Evolutionary conservation across 2,113 vertebrate genomes (phyloP), one percentile per base, ranked within the genome.

Genomic region (Sapajus apella): DNA sequence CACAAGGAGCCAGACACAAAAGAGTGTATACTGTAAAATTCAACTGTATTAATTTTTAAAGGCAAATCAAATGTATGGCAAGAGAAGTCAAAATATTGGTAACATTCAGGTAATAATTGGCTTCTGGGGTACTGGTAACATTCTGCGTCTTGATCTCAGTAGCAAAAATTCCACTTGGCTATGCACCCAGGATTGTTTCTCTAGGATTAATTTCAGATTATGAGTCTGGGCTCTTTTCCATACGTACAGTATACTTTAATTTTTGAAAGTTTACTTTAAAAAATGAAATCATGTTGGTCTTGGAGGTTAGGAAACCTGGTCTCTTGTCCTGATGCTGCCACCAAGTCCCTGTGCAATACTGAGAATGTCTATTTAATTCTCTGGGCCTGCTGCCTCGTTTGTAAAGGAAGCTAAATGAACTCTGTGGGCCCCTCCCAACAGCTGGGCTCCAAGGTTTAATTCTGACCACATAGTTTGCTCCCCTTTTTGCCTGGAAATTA

Each of bases 231-330:
- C 4, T 80, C 58, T 89, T 92, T 84, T 47, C 75, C 25, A 43
- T 91, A 40, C 13, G 40, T 40, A 47, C 21, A 23, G n/a, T 32
- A 77, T 64, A 56, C 8, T 86, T 94, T 35, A n/a, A 87, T 76
- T 91, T 95, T 72, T 18, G 43, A 68, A 95, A 56, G 32, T 76
- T 90, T 95, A 76, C 43, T 90, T 90, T 88, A 56, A 88, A 93
- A 96, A 96, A 30, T 12, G 27, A n/a, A 76, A 87, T 1, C 55
- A 18, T 10, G 73, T 82, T 61, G 32, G 40, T 61, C 73, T 95
- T 91, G 18, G n/a, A 25, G 64, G n/a, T 4, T 52, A 18, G 6
- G 16, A 32, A 83, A 66, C 61, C 21, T 72, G 64, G 30, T 43
- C 45, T 43, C 72, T 80, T 58, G 35, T 45, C 35, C 61, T 40